phyloP scores from a whole-genome alignment of 53 echinoderm and acorn worm species.

The Echinometra lucunter region DNA sequence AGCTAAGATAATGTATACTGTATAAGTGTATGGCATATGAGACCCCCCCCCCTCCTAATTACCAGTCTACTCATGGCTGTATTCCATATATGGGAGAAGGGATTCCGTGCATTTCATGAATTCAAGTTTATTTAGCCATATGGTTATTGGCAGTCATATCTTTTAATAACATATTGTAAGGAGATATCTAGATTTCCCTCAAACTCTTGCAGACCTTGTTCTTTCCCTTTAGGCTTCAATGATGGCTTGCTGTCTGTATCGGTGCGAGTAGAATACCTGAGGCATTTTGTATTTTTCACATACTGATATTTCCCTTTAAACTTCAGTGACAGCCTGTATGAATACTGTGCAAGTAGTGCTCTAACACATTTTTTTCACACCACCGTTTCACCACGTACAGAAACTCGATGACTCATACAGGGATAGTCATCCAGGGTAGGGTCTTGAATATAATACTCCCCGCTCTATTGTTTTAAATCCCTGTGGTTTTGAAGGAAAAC shows the following conservation, averaged over 20 bases:
- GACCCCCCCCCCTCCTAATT: too few relatives aligned
- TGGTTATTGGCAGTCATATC: not conserved
- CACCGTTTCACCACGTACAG: constrained; percentile 33
- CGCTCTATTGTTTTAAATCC: constrained; percentile 51
- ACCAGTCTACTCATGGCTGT: too few relatives aligned
- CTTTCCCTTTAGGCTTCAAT: not conserved
- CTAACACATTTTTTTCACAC: constrained; percentile 23
- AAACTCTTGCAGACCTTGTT: not conserved
- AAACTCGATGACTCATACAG: constrained; percentile 29
- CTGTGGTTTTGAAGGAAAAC: constrained; percentile 27
- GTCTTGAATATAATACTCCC: constrained; percentile 24
- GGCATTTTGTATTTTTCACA: too few relatives aligned
- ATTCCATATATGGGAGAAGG: too few relatives aligned
- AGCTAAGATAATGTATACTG: too few relatives aligned
- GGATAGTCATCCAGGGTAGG: not conserved
- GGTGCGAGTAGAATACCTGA: not conserved
- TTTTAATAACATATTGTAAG: not conserved
- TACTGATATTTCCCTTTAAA: constrained; percentile 26
- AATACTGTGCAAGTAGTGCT: constrained; percentile 9
- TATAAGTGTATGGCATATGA: too few relatives aligned
- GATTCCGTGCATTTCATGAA: too few relatives aligned
- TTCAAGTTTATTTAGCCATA: too few relatives aligned
- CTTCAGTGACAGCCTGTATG: not conserved
- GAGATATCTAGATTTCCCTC: not conserved
- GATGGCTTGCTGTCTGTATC: not conserved